These are phyloP conservation scores for Spongilla lacustris DNA, from an alignment of 37 sponge, comb jelly and placozoan genomes.

Conservation along the genomic window DNA sequence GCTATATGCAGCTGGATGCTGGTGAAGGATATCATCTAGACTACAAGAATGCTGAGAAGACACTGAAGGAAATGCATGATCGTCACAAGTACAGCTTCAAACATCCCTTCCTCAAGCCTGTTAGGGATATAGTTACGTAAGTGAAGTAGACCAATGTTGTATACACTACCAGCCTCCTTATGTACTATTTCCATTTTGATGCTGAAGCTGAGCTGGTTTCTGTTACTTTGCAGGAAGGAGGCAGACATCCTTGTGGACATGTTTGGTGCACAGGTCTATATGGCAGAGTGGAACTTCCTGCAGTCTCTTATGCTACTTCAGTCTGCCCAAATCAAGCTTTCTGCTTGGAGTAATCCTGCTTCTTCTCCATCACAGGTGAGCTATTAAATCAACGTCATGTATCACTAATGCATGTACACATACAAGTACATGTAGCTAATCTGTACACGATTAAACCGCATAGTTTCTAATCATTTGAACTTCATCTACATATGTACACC, in stretches of 20 bases:
- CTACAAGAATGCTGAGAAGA: slow-evolving; percentile 6
- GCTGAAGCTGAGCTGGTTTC: not conserved
- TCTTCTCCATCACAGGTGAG: slow-evolving; percentile 29
- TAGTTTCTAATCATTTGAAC: too few species aligned
- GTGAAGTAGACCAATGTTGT: not conserved
- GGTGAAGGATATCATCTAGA: slow-evolving; percentile 25
- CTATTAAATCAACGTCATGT: not conserved
- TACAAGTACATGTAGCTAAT: too few species aligned
- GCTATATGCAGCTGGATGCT: slow-evolving; percentile 47
- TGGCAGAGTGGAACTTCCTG: slow-evolving; percentile 69
- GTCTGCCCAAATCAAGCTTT: slow-evolving; percentile 32
- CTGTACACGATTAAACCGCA: too few species aligned
- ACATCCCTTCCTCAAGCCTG: slow-evolving; percentile 50
- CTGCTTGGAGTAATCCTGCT: slow-evolving; percentile 28
- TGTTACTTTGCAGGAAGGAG: slow-evolving; percentile 35
- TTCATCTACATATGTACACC: too few species aligned
- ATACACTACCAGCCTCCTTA: too few species aligned
- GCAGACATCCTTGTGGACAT: slow-evolving; percentile 31
- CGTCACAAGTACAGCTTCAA: slow-evolving; percentile 57
- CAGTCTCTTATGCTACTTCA: slow-evolving; percentile 53
- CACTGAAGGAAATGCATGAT: slow-evolving; percentile 41
- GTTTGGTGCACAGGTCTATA: slow-evolving; percentile 35
- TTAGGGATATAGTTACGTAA: slow-evolving; percentile 39
- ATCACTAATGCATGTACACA: too few species aligned
- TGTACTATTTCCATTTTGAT: too few species aligned